Evolutionary conservation across 37 sponge, comb jelly and placozoan species (phyloP).

Genomic region (Aphrocallistes beatrix): DNA sequence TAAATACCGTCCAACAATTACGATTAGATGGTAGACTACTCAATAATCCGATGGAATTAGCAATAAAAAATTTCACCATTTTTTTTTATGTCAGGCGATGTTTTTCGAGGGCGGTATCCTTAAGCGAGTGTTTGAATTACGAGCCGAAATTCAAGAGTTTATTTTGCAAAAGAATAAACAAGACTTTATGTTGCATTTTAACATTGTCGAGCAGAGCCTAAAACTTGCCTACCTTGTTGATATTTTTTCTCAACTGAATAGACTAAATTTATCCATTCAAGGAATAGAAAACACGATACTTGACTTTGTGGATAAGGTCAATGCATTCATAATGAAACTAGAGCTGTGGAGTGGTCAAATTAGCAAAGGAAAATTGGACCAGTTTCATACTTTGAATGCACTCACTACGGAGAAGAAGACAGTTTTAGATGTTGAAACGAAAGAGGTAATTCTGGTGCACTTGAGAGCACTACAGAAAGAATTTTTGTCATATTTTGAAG

Average conservation of each 20-base stretch:
- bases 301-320: slow-evolving; percentile 15
- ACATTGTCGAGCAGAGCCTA: background rate
- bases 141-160: background rate
- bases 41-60: no score
- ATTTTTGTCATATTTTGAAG: background rate
- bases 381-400: slow-evolving; percentile 1
- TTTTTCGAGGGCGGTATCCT: no score
- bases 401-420: background rate
- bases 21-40: no score
- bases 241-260: background rate
- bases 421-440: background rate
- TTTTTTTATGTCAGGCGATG: no score
- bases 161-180: background rate
- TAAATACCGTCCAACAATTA: no score
- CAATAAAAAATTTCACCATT: no score
- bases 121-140: slow-evolving; percentile 17
- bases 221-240: slow-evolving; percentile 1
- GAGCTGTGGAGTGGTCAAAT: slow-evolving; percentile 16
- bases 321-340: slow-evolving; percentile 8
- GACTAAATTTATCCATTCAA: background rate
- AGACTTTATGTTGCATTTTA: background rate
- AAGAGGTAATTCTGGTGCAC: slow-evolving; percentile 9
- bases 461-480: slow-evolving; percentile 10
- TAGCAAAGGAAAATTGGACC: background rate
- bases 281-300: background rate